Base-by-base conservation (phyloP, 1,140 invertebrate genomes). In the Calycopis cecrops region DNA sequence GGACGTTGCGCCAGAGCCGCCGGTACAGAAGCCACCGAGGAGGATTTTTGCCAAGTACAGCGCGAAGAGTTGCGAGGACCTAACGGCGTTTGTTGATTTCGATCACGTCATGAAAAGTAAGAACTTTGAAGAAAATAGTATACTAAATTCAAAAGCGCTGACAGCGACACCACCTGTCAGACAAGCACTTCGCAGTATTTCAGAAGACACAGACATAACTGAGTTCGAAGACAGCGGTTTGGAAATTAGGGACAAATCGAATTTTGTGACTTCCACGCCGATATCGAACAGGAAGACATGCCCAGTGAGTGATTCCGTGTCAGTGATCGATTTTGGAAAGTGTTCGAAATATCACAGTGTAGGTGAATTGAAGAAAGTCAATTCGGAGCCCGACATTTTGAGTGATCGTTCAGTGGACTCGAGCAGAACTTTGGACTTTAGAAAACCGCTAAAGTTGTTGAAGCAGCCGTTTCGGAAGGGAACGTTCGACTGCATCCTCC, bases 31-130 rank as follows among this genome's bases (percentile, higher is more conserved):
- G 11, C 60, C 55, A 51, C 48, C 63, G 10, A 52, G 63, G 14
- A 71, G 66, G 42, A 73, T 59, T 49, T 48, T 75, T n/a, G 74
- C 70, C 21, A 87, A 83, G 62, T 87, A 85, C 57, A 79, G 75
- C 38, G 69, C 80, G 8, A 85, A 79, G 55, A 84, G 82, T 57
- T 84, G 76, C 54, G 84, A 87, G 44, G 82, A 87, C 47, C 72
- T 87, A 16, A 76, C 79, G 3, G 80, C 76, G 4, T 87, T 87
- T 60, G 75, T 79, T 12, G 75, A 84, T 53, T 50, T 85, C 18
- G 70, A 71, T 12, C 72, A 69, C 35, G 67, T 49, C 10, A 69
- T 69, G 51, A 83, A 77, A 52, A 87, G 85, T 55, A 76, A 72
- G 50, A 71, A 79, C 52, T 87, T 85, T 61, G 72, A 79, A 55